phyloP scores from a whole-genome alignment of 2,113 vertebrate genomes.

The Pitta sordida region DNA sequence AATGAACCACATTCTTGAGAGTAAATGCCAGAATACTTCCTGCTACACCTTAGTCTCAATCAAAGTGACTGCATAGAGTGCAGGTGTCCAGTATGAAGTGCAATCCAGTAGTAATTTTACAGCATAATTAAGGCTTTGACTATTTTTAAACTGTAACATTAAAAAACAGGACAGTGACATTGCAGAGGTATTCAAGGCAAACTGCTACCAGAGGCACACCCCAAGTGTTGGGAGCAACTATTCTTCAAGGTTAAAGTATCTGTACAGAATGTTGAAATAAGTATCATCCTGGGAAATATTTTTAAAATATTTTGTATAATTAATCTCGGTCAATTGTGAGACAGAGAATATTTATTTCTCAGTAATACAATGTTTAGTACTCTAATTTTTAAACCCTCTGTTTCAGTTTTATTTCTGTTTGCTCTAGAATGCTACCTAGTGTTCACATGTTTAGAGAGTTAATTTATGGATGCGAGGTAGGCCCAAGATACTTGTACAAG shows the following conservation, averaged over 20 bases:
- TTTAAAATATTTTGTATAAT: not conserved
- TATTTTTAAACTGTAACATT: not conserved
- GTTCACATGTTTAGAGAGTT: not conserved
- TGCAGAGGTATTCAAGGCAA: not conserved
- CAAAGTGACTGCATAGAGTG: not conserved
- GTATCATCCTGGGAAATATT: not conserved
- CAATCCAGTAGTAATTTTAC: not conserved
- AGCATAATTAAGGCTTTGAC: not conserved
- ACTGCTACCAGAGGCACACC: not conserved
- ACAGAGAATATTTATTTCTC: not conserved
- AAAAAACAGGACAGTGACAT: not conserved
- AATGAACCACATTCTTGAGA: not conserved
- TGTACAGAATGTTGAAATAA: not conserved
- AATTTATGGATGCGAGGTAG: not conserved
- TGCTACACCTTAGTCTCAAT: not conserved
- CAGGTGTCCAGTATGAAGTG: not conserved
- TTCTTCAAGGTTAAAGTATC: not conserved
- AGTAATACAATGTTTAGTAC: not conserved
- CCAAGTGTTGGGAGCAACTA: accelerated
- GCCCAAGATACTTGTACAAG: not conserved
- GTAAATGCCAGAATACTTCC: not conserved
- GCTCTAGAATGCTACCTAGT: not conserved
- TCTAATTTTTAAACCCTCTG: not conserved
- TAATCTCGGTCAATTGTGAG: not conserved
- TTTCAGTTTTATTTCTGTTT: not conserved